Evolutionary conservation across 2,113 vertebrate genomes (phyloP).

Genomic region (Corynorhinus townsendii): DNA sequence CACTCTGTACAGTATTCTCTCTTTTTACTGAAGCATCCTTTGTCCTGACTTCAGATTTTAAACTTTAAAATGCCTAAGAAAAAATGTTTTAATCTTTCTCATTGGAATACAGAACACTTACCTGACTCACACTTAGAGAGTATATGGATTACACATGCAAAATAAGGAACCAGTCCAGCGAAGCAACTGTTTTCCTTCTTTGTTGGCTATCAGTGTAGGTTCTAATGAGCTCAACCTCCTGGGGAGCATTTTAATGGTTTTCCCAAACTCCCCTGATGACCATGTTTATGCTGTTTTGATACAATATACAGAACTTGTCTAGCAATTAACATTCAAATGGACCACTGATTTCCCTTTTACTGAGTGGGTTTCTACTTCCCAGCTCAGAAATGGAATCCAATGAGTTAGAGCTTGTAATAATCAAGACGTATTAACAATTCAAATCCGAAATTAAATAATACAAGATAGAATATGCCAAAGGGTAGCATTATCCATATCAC

Average conservation of each 20-base stretch:
- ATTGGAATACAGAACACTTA: background rate
- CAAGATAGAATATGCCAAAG: background rate
- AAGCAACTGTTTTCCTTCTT: slow-evolving; percentile 47
- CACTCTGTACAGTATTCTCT: background rate
- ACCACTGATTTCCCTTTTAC: slow-evolving; percentile 58
- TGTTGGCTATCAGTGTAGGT: slow-evolving; percentile 31
- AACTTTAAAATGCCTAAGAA: background rate
- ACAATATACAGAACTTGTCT: slow-evolving; percentile 44
- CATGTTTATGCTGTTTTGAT: slow-evolving; percentile 64
- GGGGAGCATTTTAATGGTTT: slow-evolving; percentile 59
- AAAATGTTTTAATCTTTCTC: background rate
- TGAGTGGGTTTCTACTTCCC: slow-evolving; percentile 54
- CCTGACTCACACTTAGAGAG: background rate
- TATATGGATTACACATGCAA: background rate
- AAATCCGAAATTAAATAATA: slow-evolving; percentile 55
- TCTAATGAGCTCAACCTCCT: slow-evolving; percentile 57
- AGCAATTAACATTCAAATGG: slow-evolving; percentile 72
- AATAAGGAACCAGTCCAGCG: background rate
- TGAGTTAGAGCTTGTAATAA: slow-evolving; percentile 60
- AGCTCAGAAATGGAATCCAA: slow-evolving; percentile 49
- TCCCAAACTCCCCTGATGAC: slow-evolving; percentile 49
- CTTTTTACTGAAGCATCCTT: background rate
- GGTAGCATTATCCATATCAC: background rate
- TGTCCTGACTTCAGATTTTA: background rate
- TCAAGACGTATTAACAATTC: slow-evolving; percentile 64